Base-by-base conservation (phyloP, 2,113 vertebrate genomes). In the Indicator maculatus region DNA sequence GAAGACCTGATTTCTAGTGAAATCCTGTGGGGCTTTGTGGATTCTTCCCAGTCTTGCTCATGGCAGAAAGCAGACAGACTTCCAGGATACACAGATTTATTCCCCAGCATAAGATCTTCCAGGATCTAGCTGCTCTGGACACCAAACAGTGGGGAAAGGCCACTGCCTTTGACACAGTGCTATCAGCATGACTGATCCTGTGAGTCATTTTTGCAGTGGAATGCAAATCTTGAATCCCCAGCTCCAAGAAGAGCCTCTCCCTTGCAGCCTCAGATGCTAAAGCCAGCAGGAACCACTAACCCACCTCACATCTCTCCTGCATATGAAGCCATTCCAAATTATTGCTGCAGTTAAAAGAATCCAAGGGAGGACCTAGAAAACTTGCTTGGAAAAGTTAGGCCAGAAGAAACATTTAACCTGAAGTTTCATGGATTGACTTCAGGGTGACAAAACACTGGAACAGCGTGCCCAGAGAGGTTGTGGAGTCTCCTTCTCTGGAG, bases 91-190 rank as follows among this genome's bases (percentile, higher is more conserved):
- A 45, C 8, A 76, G 30, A 38, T 74, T 77, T 60, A 36, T 52
- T 86, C 41, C 44, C 15, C 31, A 60, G 61, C 65, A 53, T 9
- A 12, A 88, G 31, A 47, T 81, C 61, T 81, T 75, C 69, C 91
- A 88, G 52, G 77, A 84, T 41, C 28, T 59, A 20, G 83, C 60
- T 94, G 91, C 63, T 64, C 67, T 93, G 86, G 86, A 81, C 89
- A 96, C 91, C 77, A 90, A 96, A 93, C 82, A 89, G 38, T 64
- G 83, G 88, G 90, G 24, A 91, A 86, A 86, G 58, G 39, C 13
- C 84, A 83, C 36, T 44, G 65, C 56, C 45, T 71, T 76, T 67
- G 28, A 76, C 20, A 2, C 0, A 12, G 26, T 4, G 27, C 56
- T 93, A 81, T 60, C 81, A 21, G 33, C 12, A 7, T 82, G 83